Base-by-base conservation (phyloP, 2,888 invertebrate species). In the Pocota personata region DNA sequence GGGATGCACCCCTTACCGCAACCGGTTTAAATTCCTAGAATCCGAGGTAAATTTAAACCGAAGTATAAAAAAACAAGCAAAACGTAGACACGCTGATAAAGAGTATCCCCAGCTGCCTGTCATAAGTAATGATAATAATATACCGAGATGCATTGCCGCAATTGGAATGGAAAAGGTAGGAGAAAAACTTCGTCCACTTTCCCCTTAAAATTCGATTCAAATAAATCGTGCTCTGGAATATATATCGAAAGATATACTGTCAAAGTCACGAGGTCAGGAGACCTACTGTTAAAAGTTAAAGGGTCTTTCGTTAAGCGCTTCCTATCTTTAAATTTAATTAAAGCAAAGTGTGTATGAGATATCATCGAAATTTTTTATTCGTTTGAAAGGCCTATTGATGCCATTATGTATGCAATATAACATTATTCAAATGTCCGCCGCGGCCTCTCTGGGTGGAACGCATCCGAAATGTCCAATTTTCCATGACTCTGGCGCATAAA, bases 21-120 rank as follows among this genome's bases (percentile, higher is more conserved):
- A 67, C 40, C 27, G 52, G 52, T 67, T 67, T 67, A 52, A 24
- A 24, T 21, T 8, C 27, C 55, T 52, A 5, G 14, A 37, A 6
- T n/a, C 52, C 3, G 52, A 67, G 27, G 67, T 67, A 7, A n/a
- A 52, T 30, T 37, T 67, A 55, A 67, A 24, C 67, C 27, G n/a
- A 3, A 35, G 12, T 21, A n/a, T n/a, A n/a, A 66, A 66, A 12
- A 50, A 50, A 2, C 24, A 50, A 50, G 4, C 50, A 3, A 55
- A 67, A 67, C 37, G 40, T 14, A 67, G 55, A 55, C 24, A 1
- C 6, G 1, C 3, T 12, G 50, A 37, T 40, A 16, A 67, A 2
- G 10, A 12, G 0, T 67, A 8, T 27, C 67, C 67, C 0, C 10
- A 37, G 16, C 16, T 67, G 5, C 52, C 62, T 3, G 4, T 5